Evolutionary conservation across 2,888 invertebrate species (phyloP), one percentile per base, ranked within the genome.

Genomic region (Pyrocoelia pectoralis): DNA sequence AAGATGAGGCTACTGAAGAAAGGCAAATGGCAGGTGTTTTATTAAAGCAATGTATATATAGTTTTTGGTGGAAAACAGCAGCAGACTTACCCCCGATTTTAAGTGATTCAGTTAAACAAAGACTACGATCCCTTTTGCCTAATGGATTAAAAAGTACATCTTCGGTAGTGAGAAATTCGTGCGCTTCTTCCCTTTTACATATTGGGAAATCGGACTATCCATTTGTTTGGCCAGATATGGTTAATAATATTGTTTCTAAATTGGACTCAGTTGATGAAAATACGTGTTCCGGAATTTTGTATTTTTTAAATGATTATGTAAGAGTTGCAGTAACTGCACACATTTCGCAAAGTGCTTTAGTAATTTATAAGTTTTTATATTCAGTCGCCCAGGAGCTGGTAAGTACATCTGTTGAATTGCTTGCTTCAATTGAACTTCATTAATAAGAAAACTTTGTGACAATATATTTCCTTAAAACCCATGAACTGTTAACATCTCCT

Each of bases 1-100:
- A 63, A 1, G 70, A 70, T n/a, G 68, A 70, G 55, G 68, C 68
- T 8, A 43, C 67, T 48, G 70, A 70, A 51, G 68, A 70, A 46
- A 56, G 70, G 41, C 68, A 68, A 58, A 68, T 70, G 68, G 68
- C 70, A 15, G 61, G 58, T 24, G 61, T 68, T 33, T 50, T 70
- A 50, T 55, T 70, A 53, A 64, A 61, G 38, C 68, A 66, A 40
- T 70, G 66, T 52, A 58, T 70, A 1, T 54, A 60, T 28, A 56
- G 56, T 24, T 67, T 68, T 56, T 70, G 70, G 70, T 55, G 41
- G 12, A 52, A 38, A 14, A 51, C 60, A 3, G 56, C 57, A 15
- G 57, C 56, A 13, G 68, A 64, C 57, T 52, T 65, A 10, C 61
- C 66, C 5, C 68, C 68, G n/a, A 51, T 55, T 8, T 60, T 62